phyloP scores from a whole-genome alignment of 1,140 invertebrate genomes.

The Nymphalis io region DNA sequence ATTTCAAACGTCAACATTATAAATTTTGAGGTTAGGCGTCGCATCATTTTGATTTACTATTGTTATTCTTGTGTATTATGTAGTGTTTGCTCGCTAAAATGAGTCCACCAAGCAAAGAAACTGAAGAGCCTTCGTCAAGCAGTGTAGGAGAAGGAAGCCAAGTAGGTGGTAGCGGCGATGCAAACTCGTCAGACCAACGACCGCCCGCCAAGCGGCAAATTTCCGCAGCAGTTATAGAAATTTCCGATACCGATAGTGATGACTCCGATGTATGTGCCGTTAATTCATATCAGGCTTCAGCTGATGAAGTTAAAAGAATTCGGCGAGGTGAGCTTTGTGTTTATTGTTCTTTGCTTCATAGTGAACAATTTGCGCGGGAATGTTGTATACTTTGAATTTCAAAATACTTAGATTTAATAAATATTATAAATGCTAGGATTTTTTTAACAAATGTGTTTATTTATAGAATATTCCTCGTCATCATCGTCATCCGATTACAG shows the following conservation, averaged over 20 bases:
- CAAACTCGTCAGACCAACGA: slow-evolving; percentile 44
- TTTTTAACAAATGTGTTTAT: too few species aligned
- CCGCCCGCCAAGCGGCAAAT: slow-evolving; percentile 72
- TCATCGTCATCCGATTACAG: slow-evolving; percentile 74
- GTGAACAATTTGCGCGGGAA: slow-evolving; percentile 54
- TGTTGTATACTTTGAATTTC: background rate
- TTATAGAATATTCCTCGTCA: slow-evolving; percentile 66
- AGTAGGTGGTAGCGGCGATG: slow-evolving; percentile 35
- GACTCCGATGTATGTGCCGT: slow-evolving; percentile 78
- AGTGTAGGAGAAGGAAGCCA: slow-evolving; percentile 33
- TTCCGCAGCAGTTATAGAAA: slow-evolving; percentile 68
- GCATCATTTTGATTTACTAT: slow-evolving; percentile 65
- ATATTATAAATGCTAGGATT: background rate
- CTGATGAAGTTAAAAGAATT: slow-evolving; percentile 77
- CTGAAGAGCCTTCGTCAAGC: slow-evolving; percentile 61
- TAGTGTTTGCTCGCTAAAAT: slow-evolving; percentile 62
- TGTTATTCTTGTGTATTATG: slow-evolving; percentile 70
- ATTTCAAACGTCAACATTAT: slow-evolving; percentile 56
- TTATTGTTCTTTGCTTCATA: slow-evolving; percentile 11
- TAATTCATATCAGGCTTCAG: slow-evolving; percentile 76
- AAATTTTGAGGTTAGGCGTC: slow-evolving; percentile 72
- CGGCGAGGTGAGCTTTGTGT: slow-evolving; percentile 59
- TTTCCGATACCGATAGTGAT: slow-evolving; percentile 75
- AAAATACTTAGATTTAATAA: background rate
- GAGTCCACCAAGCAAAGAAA: slow-evolving; percentile 67